These are phyloP conservation scores for Tragelaphus strepsiceros DNA, from an alignment of 2,113 vertebrate genomes.

Conservation along the genomic window DNA sequence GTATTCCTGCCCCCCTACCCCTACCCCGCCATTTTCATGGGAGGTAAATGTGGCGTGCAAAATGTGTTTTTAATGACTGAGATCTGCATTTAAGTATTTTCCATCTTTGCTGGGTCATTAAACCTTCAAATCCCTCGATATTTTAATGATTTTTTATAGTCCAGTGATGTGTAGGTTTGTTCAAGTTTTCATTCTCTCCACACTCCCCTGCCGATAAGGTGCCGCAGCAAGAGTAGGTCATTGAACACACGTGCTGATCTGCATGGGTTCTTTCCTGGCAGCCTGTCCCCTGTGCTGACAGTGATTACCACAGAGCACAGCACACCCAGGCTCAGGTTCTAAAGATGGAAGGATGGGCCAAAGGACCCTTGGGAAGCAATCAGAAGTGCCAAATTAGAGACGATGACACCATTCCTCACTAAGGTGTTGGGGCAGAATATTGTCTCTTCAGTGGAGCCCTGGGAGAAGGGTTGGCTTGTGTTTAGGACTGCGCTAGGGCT, in stretches of 20 bases:
- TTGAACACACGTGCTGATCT: neutral
- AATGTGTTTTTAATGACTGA: slow-evolving; percentile 53
- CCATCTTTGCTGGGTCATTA: slow-evolving; percentile 52
- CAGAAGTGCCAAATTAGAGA: neutral
- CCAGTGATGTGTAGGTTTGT: neutral
- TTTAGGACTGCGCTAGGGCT: neutral
- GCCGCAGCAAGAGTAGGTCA: neutral
- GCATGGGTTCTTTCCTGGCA: neutral
- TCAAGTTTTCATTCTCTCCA: neutral
- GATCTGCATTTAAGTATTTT: slow-evolving; percentile 12
- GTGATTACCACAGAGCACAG: neutral
- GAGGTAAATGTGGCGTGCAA: neutral
- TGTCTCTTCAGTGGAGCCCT: neutral
- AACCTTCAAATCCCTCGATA: slow-evolving; percentile 40
- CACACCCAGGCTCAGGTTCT: neutral
- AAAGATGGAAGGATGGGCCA: neutral
- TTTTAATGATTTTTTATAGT: slow-evolving; percentile 34
- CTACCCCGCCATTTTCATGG: neutral
- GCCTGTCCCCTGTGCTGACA: neutral
- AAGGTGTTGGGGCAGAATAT: neutral
- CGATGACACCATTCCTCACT: neutral
- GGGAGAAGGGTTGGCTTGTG: neutral
- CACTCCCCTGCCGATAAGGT: neutral
- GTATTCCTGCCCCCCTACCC: neutral
- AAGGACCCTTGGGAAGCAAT: neutral